Conservation (phyloP, 23 tunicate species). For the Trididemnum miniatum region DNA sequence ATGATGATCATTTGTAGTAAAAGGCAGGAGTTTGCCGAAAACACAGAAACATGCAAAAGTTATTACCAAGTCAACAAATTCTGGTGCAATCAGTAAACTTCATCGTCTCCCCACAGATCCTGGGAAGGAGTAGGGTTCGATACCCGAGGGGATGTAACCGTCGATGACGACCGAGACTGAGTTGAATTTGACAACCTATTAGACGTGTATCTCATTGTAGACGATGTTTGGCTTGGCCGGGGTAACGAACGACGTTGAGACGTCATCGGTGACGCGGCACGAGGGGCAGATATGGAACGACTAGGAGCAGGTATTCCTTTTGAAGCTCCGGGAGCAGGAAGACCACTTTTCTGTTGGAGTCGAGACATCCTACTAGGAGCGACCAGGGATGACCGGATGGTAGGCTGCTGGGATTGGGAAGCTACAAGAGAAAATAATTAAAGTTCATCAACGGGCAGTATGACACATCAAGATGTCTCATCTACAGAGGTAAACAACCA, state of each 20-base stretch:
- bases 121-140: background rate
- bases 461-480: too few species aligned
- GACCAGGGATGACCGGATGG: constrained; percentile 28
- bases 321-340: constrained; percentile 17
- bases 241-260: constrained; percentile 51
- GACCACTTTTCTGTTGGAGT: constrained; percentile 5
- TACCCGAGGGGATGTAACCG: background rate
- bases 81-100: constrained; percentile 18
- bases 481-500: too few species aligned
- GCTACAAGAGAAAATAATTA: too few species aligned
- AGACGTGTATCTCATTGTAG: constrained; percentile 30
- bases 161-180: constrained; percentile 1
- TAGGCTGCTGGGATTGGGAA: constrained; percentile 10
- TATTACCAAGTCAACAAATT: too few species aligned
- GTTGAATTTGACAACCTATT: background rate
- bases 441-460: too few species aligned
- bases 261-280: constrained; percentile 50
- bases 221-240: constrained; percentile 53
- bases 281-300: constrained; percentile 29
- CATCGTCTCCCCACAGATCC: constrained; percentile 34
- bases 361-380: constrained; percentile 38
- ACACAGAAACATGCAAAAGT: too few species aligned
- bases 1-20: too few species aligned
- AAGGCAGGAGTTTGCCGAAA: too few species aligned
- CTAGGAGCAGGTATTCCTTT: constrained; percentile 17